Percentiles rank a stretch among this genome's conserved stretches.
Evolutionary conservation across 2,113 vertebrate species (phyloP).

Genomic region (Tachysurus fulvidraco): DNA sequence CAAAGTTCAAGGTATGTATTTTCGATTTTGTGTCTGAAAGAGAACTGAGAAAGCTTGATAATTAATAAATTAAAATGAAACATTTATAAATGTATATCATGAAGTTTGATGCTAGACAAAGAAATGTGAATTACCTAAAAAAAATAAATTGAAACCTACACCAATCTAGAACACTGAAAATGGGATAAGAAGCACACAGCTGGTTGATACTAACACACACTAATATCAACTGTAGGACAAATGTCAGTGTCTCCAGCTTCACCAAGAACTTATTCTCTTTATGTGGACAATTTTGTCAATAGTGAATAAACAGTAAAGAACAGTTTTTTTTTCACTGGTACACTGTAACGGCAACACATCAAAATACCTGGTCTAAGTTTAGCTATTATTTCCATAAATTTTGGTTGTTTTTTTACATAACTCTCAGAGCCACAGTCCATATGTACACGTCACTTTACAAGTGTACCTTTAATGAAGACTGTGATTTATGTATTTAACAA

Average conservation of each 20-base stretch:
- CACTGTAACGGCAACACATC: background rate
- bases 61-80: no score
- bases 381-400: background rate
- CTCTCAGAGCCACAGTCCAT: background rate
- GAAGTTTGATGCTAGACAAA: no score
- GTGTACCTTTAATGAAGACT: background rate
- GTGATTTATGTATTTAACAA: background rate
- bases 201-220: background rate
- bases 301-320: background rate
- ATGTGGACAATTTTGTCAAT: background rate
- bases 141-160: background rate
- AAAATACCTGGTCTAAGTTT: background rate
- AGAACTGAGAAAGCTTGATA: no score
- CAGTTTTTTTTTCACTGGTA: no score
- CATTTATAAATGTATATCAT: no score
- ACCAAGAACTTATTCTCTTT: background rate
- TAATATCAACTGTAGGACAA: background rate
- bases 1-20: no score
- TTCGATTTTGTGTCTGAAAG: no score
- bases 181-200: background rate
- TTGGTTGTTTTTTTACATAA: background rate
- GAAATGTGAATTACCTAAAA: background rate
- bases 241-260: background rate
- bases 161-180: background rate
- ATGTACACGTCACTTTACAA: background rate